These are phyloP conservation scores for Mesocentrotus franciscanus DNA, from an alignment of 53 echinoderm and acorn worm species.

Conservation along the genomic window DNA sequence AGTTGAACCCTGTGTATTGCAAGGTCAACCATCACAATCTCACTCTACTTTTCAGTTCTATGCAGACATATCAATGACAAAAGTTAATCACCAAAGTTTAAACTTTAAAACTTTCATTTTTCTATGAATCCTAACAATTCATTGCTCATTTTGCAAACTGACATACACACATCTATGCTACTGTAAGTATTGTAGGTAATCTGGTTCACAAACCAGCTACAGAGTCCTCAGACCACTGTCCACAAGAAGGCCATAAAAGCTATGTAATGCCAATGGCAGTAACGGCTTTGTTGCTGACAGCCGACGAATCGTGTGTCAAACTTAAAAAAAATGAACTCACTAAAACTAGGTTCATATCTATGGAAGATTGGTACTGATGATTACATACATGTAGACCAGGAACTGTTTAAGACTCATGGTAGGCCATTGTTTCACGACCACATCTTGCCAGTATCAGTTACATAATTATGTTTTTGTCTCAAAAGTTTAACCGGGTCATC, in stretches of 20 bases:
- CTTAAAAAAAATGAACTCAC: background rate
- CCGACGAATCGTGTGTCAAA: background rate
- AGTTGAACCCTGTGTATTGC: slow-evolving; percentile 15
- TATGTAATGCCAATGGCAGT: too few relatives aligned
- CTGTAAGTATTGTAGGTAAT: too few relatives aligned
- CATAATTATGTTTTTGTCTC: background rate
- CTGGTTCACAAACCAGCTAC: too few relatives aligned
- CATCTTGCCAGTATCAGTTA: background rate
- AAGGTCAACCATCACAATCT: background rate
- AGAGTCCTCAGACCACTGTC: too few relatives aligned
- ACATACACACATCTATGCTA: too few relatives aligned
- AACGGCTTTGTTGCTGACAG: too few relatives aligned
- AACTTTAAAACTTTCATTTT: too few relatives aligned
- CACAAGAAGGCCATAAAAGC: too few relatives aligned
- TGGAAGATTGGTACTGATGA: background rate
- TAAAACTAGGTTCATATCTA: background rate
- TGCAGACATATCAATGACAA: too few relatives aligned
- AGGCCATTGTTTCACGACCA: background rate
- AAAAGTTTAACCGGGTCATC: background rate
- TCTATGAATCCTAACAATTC: background rate
- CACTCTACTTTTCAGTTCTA: background rate
- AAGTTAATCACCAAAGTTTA: background rate
- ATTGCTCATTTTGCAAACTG: too few relatives aligned
- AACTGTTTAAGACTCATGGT: background rate
- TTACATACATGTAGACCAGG: background rate